Percentiles rank a stretch among this genome's conserved stretches.
Conservation (phyloP, 2,113 vertebrate species). For the Melanerpes formicivorus region DNA sequence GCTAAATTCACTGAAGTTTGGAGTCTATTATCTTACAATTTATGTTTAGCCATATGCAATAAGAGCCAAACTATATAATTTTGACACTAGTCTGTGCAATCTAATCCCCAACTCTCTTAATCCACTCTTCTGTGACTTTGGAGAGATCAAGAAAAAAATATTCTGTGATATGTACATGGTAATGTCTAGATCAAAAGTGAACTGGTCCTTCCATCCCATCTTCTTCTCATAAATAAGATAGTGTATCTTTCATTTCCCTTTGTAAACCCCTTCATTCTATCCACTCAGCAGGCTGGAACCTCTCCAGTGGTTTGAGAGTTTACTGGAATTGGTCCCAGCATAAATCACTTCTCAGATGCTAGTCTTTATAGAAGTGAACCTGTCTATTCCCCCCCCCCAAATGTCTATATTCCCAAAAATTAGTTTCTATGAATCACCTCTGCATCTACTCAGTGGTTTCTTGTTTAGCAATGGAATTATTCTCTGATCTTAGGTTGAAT, state of each 20-base stretch:
- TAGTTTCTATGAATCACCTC: conserved; percentile 5
- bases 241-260: background rate
- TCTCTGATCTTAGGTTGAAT: conserved; percentile 14
- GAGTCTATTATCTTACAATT: background rate
- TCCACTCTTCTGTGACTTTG: background rate
- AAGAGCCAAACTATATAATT: background rate
- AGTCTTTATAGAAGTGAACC: background rate
- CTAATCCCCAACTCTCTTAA: background rate
- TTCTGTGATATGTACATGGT: background rate
- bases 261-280: background rate
- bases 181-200: background rate
- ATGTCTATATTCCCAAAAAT: background rate
- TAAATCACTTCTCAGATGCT: background rate
- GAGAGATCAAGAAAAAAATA: background rate
- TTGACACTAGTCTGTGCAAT: background rate
- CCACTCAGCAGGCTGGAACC: background rate
- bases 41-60: background rate
- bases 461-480: conserved; percentile 6
- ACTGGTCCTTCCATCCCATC: background rate
- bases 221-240: background rate
- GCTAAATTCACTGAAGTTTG: background rate
- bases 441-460: background rate
- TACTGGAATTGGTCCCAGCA: background rate
- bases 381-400: background rate
- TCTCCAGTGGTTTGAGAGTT: background rate